phyloP scores from a whole-genome alignment of 2,888 invertebrate species.

The Nomada flava region DNA sequence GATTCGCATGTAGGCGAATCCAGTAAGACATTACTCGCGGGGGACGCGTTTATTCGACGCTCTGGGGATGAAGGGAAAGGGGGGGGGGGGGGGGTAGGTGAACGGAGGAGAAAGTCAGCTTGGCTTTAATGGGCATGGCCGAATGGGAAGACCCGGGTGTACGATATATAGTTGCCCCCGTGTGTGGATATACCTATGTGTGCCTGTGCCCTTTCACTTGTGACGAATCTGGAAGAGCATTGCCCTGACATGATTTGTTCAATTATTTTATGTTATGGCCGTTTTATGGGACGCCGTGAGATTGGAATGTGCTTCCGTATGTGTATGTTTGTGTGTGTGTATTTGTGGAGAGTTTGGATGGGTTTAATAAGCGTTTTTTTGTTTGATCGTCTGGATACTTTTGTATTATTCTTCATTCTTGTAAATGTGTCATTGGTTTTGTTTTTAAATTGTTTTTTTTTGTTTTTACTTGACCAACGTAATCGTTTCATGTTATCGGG shows the following conservation, averaged over 20 bases:
- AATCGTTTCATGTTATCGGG: too few species aligned
- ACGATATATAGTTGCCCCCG: slow-evolving; percentile 32
- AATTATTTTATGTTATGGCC: neutral
- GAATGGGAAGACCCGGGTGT: slow-evolving; percentile 51
- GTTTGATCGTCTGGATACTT: too few species aligned
- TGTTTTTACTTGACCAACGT: too few species aligned
- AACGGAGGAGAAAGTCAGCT: slow-evolving; percentile 35
- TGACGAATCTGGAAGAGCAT: slow-evolving; percentile 7
- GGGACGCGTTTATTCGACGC: slow-evolving; percentile 74
- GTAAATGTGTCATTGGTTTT: too few species aligned
- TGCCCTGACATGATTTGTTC: neutral
- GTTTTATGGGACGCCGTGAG: neutral
- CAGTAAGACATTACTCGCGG: slow-evolving; percentile 77
- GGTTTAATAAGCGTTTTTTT: too few species aligned
- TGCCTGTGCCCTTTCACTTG: slow-evolving; percentile 32
- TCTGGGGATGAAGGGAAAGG: slow-evolving; percentile 24
- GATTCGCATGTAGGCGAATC: slow-evolving; percentile 71
- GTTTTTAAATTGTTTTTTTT: too few species aligned
- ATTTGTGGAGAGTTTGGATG: too few species aligned
- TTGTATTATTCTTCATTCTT: too few species aligned
- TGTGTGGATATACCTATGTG: neutral
- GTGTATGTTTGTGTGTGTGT: too few species aligned
- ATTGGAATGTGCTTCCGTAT: too few species aligned
- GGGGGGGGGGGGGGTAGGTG: neutral
- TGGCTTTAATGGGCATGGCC: slow-evolving; percentile 58